Percentiles rank a stretch among this genome's conserved stretches.
Conservation (phyloP, 2,888 invertebrate genomes). For the Rhagonycha lutea region DNA sequence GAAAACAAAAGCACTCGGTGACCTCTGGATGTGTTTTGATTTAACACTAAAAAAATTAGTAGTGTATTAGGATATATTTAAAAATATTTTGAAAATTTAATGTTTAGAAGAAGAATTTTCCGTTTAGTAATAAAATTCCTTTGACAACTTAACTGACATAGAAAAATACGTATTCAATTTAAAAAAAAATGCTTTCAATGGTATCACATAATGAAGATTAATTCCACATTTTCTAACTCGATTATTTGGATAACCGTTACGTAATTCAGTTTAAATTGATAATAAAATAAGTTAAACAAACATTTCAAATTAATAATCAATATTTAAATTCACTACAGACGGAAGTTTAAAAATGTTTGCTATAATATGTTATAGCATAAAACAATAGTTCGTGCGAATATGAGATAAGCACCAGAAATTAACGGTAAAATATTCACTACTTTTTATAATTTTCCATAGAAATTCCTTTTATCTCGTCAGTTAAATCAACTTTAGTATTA, state of each 20-base stretch:
- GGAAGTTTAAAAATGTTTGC: slow-evolving; percentile 8
- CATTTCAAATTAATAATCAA: neutral
- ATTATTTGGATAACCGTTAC: neutral
- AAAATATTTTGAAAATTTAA: neutral
- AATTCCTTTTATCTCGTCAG: slow-evolving; percentile 1
- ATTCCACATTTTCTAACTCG: neutral
- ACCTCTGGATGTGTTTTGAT: too few relatives aligned
- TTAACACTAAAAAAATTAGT: too few relatives aligned
- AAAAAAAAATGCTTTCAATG: neutral
- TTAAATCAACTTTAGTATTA: neutral
- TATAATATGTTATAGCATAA: neutral
- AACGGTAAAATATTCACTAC: slow-evolving; percentile 12
- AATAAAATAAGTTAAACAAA: neutral
- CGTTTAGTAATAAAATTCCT: neutral
- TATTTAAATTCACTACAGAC: neutral
- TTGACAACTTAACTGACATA: neutral
- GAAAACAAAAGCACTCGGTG: too few relatives aligned
- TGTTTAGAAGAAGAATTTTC: neutral
- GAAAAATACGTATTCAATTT: neutral
- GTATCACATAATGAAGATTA: neutral
- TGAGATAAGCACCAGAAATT: neutral
- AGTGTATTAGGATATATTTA: too few relatives aligned
- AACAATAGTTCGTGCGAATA: neutral
- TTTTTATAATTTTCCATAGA: slow-evolving; percentile 8
- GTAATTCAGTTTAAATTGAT: neutral